Conservation (phyloP, 2,797 vertebrate species). For the Microcaecilia unicolor region DNA sequence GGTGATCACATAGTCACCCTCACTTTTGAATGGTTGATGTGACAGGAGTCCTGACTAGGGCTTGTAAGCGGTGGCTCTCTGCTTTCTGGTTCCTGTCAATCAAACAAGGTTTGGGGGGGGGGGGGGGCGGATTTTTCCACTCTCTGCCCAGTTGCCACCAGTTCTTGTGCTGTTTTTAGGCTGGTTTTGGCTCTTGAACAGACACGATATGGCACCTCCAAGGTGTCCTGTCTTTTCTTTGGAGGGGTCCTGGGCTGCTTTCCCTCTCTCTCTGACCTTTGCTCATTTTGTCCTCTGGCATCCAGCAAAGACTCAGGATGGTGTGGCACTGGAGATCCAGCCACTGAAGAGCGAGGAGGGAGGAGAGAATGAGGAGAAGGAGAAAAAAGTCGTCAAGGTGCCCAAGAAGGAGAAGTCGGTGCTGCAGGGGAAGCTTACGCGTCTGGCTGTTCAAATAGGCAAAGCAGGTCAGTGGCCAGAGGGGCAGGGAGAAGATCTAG, state of each 20-base stretch:
- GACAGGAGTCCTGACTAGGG: too few relatives aligned
- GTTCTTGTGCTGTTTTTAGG: too few relatives aligned
- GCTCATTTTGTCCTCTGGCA: background rate
- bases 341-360: constrained; percentile 92
- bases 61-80: too few relatives aligned
- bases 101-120: too few relatives aligned
- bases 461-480: constrained; percentile 83
- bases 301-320: constrained; percentile 95
- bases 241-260: background rate
- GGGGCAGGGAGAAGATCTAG: too few relatives aligned
- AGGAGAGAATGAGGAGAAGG: constrained; percentile 77
- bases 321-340: constrained; percentile 91
- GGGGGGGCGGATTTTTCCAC: too few relatives aligned
- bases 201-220: too few relatives aligned
- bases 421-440: constrained; percentile 91
- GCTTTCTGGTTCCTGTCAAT: too few relatives aligned
- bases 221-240: constrained; percentile 35
- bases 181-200: too few relatives aligned
- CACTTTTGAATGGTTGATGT: too few relatives aligned
- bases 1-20: too few relatives aligned
- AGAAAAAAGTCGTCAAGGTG: constrained; percentile 75
- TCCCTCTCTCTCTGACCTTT: background rate
- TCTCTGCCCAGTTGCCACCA: too few relatives aligned
- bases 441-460: constrained; percentile 87
- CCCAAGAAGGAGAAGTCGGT: constrained; percentile 97